These are phyloP conservation scores for Camelus dromedarius DNA, from an alignment of 2,113 vertebrate species.

Conservation along the genomic window DNA sequence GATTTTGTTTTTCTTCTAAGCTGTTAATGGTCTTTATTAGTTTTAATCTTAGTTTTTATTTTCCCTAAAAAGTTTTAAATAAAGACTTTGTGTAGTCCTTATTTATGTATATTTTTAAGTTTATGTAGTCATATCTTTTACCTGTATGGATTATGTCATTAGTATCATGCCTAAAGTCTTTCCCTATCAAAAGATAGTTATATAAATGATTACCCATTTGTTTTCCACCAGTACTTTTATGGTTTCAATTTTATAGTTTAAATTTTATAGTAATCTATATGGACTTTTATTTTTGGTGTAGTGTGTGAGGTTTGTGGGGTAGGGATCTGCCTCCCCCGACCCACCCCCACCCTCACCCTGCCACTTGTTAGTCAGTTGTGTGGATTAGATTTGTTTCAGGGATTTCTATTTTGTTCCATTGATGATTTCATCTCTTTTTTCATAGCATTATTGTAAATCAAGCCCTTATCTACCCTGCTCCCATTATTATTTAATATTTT, in stretches of 20 bases:
- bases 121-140: not conserved
- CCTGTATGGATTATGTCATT: slow-evolving; percentile 48
- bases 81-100: not conserved
- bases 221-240: slow-evolving; percentile 33
- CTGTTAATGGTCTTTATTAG: slow-evolving; percentile 15
- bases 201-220: not conserved
- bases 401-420: slow-evolving; percentile 38
- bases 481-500: slow-evolving; percentile 24
- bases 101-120: not conserved
- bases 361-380: not conserved
- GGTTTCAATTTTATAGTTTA: slow-evolving; percentile 36
- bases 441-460: slow-evolving; percentile 52
- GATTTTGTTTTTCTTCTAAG: slow-evolving; percentile 48
- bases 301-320: not conserved
- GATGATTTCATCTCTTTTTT: slow-evolving; percentile 20
- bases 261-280: not conserved
- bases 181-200: not conserved
- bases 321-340: not conserved
- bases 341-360: too few species aligned
- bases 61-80: not conserved
- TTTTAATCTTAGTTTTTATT: slow-evolving; percentile 26
- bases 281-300: not conserved
- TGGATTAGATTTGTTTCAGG: slow-evolving; percentile 44
- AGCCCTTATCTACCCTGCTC: not conserved
- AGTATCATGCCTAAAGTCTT: slow-evolving; percentile 35